Percentiles rank a stretch among this genome's conserved stretches.
Evolutionary conservation across 2,888 invertebrate genomes (phyloP).

Genomic region (Choristoneura rosaceana): DNA sequence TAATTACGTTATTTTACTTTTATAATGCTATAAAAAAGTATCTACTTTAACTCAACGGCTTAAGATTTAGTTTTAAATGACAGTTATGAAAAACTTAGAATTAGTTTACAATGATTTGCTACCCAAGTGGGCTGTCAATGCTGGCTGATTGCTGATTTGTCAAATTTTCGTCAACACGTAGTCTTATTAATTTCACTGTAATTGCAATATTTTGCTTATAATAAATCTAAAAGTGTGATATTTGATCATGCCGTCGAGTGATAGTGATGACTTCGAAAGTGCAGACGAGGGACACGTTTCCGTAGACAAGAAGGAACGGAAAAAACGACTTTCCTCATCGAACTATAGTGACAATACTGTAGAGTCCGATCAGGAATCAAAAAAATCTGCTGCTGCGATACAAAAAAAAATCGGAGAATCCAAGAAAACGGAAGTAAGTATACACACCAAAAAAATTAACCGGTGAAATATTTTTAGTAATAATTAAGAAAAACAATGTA

Average conservation of each 20-base stretch:
- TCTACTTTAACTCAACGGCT: not conserved
- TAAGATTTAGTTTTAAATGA: not conserved
- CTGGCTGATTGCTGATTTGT: constrained; percentile 36
- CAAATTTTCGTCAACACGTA: constrained; percentile 49
- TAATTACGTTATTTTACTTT: not conserved
- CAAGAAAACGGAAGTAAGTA: constrained; percentile 47
- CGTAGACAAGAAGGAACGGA: constrained; percentile 67
- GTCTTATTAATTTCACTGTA: constrained; percentile 13
- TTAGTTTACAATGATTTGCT: not conserved
- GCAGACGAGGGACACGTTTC: constrained; percentile 88
- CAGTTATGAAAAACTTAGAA: not conserved
- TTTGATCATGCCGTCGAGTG: constrained; percentile 87
- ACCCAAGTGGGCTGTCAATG: not conserved
- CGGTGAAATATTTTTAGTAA: not conserved
- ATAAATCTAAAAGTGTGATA: constrained; percentile 27
- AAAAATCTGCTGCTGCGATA: constrained; percentile 45
- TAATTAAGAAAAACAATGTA: not conserved
- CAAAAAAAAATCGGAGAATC: constrained; percentile 45
- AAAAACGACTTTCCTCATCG: constrained; percentile 72
- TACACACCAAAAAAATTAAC: not conserved
- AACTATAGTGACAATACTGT: constrained; percentile 72
- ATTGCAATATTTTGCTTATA: constrained; percentile 28
- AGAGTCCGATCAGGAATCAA: constrained; percentile 61
- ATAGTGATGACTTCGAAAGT: constrained; percentile 91
- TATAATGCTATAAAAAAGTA: not conserved